Percentiles rank a stretch among this genome's conserved stretches.
Evolutionary conservation across 2,113 vertebrate species (phyloP).

Genomic region (Noctilio leporinus): DNA sequence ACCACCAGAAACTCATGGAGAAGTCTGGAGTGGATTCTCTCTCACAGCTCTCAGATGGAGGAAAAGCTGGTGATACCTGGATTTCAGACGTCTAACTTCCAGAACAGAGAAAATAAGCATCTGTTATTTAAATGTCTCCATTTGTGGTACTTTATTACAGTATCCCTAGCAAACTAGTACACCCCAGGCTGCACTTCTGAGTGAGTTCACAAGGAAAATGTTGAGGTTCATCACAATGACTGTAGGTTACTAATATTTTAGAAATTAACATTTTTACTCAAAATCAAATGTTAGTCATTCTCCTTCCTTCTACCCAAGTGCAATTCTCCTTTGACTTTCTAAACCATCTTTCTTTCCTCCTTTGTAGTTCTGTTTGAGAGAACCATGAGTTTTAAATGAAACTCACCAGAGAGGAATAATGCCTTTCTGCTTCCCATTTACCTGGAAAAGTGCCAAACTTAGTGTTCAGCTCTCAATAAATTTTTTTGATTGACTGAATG

Average conservation of each 20-base stretch:
- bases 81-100: background rate
- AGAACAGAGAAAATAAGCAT: background rate
- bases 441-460: constrained; percentile 35
- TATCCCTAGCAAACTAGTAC: background rate
- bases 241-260: background rate
- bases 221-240: background rate
- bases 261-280: background rate
- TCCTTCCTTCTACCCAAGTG: background rate
- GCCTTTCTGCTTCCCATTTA: constrained; percentile 16
- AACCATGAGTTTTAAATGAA: constrained; percentile 29
- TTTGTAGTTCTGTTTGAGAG: background rate
- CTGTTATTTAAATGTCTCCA: background rate
- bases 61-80: background rate
- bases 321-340: background rate
- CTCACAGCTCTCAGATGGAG: background rate
- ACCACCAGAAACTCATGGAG: background rate
- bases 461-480: constrained; percentile 30
- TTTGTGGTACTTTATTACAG: background rate
- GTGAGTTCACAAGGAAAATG: background rate
- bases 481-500: constrained; percentile 23
- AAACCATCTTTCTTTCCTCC: background rate
- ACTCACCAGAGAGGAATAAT: background rate
- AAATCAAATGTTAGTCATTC: background rate
- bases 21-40: background rate
- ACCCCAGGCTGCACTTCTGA: background rate